These are phyloP conservation scores for Eurytoma adleriae DNA, from an alignment of 2,888 invertebrate species.

Conservation along the genomic window DNA sequence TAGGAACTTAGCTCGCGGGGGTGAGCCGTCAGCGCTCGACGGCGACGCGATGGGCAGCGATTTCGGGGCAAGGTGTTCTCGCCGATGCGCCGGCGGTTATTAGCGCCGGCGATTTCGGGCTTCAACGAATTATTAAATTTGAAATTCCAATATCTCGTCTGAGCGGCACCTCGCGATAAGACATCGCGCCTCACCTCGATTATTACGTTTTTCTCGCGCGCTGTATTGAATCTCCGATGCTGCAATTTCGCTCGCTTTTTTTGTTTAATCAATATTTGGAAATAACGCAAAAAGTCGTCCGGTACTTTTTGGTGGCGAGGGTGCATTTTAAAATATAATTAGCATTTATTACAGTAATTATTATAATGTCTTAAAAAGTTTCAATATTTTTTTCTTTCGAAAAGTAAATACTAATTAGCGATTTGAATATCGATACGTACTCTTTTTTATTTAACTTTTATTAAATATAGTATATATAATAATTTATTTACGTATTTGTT, in stretches of 20 bases:
- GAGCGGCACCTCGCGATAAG: slow-evolving; percentile 6
- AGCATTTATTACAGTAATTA: background rate
- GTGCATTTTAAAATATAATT: background rate
- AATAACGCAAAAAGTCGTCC: background rate
- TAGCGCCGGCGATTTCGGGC: slow-evolving; percentile 42
- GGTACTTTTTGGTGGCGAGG: background rate
- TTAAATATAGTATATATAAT: too few relatives aligned
- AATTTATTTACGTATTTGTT: too few relatives aligned
- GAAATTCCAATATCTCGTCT: slow-evolving; percentile 47
- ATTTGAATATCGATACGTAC: background rate
- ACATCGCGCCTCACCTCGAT: slow-evolving; percentile 29
- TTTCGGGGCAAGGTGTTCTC: background rate
- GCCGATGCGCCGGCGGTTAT: slow-evolving; percentile 35
- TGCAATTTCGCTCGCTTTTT: slow-evolving; percentile 2
- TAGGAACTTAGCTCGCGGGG: slow-evolving; percentile 42
- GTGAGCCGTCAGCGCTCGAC: slow-evolving; percentile 1
- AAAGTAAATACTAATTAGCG: too few relatives aligned
- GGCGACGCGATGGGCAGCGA: background rate
- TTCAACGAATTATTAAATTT: slow-evolving; percentile 54
- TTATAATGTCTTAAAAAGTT: too few relatives aligned
- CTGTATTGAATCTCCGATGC: slow-evolving; percentile 32
- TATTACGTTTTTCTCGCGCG: slow-evolving; percentile 39
- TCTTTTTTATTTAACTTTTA: too few relatives aligned
- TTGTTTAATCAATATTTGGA: slow-evolving; percentile 21
- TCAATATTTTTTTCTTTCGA: too few relatives aligned